Percentiles rank a stretch among this genome's conserved stretches.
Evolutionary conservation across 2,113 vertebrate species (phyloP).

Genomic region (Gobius niger): DNA sequence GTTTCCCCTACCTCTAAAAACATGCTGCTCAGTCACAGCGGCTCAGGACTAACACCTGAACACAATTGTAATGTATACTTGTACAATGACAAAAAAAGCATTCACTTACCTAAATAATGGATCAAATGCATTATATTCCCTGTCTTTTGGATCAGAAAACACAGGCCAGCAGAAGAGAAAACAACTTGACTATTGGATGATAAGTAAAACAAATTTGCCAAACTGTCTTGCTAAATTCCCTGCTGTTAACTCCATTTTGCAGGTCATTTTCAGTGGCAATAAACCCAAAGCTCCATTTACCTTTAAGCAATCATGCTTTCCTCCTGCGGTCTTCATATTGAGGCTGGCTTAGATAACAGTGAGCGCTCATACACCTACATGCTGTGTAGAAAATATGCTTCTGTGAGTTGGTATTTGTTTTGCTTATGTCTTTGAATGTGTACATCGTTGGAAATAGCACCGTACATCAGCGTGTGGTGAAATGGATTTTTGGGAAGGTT

Average conservation of each 20-base stretch:
- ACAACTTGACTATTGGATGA: background rate
- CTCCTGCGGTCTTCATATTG: constrained; percentile 30
- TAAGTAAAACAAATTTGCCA: background rate
- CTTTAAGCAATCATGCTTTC: constrained; percentile 34
- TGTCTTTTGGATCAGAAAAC: too few species aligned
- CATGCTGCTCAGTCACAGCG: too few species aligned
- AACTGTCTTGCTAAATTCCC: background rate
- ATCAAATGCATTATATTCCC: too few species aligned
- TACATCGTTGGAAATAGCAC: constrained; percentile 20
- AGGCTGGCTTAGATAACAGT: constrained; percentile 36
- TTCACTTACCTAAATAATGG: too few species aligned
- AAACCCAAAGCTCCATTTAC: constrained; percentile 9
- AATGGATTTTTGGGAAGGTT: constrained; percentile 23
- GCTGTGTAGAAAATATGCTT: constrained; percentile 14
- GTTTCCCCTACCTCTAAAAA: too few species aligned
- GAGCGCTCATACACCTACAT: constrained; percentile 39
- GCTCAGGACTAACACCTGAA: too few species aligned
- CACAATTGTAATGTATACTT: too few species aligned
- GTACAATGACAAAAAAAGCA: too few species aligned
- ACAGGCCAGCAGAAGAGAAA: background rate
- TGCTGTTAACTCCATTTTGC: background rate
- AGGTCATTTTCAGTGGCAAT: background rate
- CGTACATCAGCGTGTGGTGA: constrained; percentile 25
- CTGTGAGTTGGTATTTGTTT: constrained; percentile 21
- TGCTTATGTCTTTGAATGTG: constrained; percentile 5